A percentile compares a stretch with the other conserved stretches of the same genome.
Conservation (phyloP, 2,797 vertebrate genomes). For the Catamblyrhynchus diadema region DNA sequence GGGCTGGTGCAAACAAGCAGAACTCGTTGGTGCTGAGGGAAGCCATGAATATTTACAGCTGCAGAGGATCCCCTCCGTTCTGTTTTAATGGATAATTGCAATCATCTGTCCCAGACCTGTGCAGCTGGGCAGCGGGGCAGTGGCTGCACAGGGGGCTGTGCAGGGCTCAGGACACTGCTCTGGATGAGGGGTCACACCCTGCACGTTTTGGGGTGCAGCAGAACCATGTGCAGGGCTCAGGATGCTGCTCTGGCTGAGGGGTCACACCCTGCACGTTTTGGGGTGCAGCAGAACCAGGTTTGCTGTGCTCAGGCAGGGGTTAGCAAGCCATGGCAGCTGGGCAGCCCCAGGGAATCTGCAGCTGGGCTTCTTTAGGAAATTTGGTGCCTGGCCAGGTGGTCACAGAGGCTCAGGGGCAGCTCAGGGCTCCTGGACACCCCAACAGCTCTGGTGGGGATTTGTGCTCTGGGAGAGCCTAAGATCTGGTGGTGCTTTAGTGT, state of each 20-base stretch:
- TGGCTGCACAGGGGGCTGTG: too few relatives aligned
- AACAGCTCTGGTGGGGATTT: neutral
- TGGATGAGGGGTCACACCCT: too few relatives aligned
- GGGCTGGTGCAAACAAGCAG: neutral
- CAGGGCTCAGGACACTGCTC: too few relatives aligned
- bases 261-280: neutral
- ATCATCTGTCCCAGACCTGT: neutral
- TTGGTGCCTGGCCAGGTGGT: neutral
- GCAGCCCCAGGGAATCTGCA: neutral
- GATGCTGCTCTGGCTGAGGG: too few relatives aligned
- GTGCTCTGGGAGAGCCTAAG: neutral
- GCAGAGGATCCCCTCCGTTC: neutral
- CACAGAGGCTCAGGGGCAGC: neutral
- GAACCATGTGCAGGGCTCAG: too few relatives aligned
- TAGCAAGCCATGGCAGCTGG: fast-evolving
- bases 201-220: too few relatives aligned
- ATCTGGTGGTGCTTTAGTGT: neutral
- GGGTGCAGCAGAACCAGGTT: fast-evolving
- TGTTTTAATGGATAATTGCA: neutral
- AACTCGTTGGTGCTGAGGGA: neutral
- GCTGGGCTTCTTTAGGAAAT: neutral
- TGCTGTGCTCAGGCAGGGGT: neutral
- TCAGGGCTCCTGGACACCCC: neutral
- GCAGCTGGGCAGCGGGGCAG: neutral
- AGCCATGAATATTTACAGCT: neutral